Base-by-base conservation (phyloP, 2,797 vertebrate species). In the Acipenser transmontanus region DNA sequence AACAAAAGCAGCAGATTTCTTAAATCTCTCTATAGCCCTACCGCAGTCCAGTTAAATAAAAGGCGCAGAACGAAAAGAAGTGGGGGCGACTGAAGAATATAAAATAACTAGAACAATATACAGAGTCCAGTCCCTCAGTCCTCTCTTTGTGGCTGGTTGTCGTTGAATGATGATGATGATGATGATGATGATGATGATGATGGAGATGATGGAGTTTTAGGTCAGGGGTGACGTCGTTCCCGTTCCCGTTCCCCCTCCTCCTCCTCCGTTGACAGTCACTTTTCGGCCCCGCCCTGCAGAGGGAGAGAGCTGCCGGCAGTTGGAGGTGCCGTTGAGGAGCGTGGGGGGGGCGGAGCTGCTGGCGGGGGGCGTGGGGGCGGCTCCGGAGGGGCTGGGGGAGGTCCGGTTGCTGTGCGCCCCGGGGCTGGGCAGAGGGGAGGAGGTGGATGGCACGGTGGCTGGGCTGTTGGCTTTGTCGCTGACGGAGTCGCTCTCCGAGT, bases 401-500 rank as follows among this genome's bases (percentile, higher is more conserved):
- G 73, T 71, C 81, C 63, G 83, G 78, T 65, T 83, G 80, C 59
- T 8, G 59, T 60, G 59, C 8, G 82, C 83, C 61, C 80, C 83
- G 4, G 93, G 88, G 70, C 92, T 91, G 70, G 94, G 87, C 65
- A 87, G 49, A 70, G 91, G 84, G 68, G 91, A 81, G 74, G 84
- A 78, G 61, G 83, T 81, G 78, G 87, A 84, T 0, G 85, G 81
- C 47, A 80, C 77, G 5, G 91, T 85, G 1, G 89, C 84, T 0
- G 95, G 95, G 77, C 95, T 98, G 84, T 89, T 91, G 63, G 93
- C 92, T 77, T 97, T 98, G 84, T 99, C 97, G 62, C 97, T 98
- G 77, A 90, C 88, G 0, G 96, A 97, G 74, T 99, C 95, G 72
- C 95, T 95, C 87, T 98, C 95, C 0, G 93, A 91, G 0, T 92